Evolutionary conservation across 2,113 vertebrate species (phyloP), one percentile per base, ranked within the genome.

Genomic region (Turdus rufiventris): DNA sequence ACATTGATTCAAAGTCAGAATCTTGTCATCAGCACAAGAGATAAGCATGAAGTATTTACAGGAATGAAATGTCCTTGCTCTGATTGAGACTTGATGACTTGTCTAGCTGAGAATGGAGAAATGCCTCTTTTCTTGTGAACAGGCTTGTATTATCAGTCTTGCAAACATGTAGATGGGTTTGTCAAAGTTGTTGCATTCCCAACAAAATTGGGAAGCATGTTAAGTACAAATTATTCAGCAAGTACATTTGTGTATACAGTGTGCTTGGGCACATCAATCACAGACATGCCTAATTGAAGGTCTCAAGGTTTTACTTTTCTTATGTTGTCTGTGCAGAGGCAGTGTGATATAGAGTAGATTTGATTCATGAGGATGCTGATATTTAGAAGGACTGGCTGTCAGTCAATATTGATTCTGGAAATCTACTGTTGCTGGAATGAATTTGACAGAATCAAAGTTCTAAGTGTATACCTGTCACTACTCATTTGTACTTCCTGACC

Each of bases 331-430:
- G 42, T 84, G 47, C 77, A 66, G 50, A 24, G 58, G 23, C 47
- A 74, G 43, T 47, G 10, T 65, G 84, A 50, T 90, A 76, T 2
- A 21, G 21, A 65, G 42, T 58, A 84, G 53, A 86, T 75, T 71
- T 93, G 68, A 58, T 87, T 87, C 45, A 76, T 40, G 66, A 85
- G 12, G 36, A 70, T 89, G 38, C 42, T 94, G 79, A 42, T 93
- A 48, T 83, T 89, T 82, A 85, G 75, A 88, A 82, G 83, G 53
- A 66, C 54, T 57, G 18, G 2, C 76, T 93, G 72, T 81, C 91
- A 89, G 63, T 91, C 88, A 68, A 3, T 81, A 94, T 91, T 5
- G 66, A 90, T 94, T 94, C 68, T 87, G 77, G 70, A 90, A 96
- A 85, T 76, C 43, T 68, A 18, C 54, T 40, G 53, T 88, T 85